These are phyloP conservation scores for Parnassius smintheus DNA, from an alignment of 2,888 invertebrate genomes.

Conservation along the genomic window DNA sequence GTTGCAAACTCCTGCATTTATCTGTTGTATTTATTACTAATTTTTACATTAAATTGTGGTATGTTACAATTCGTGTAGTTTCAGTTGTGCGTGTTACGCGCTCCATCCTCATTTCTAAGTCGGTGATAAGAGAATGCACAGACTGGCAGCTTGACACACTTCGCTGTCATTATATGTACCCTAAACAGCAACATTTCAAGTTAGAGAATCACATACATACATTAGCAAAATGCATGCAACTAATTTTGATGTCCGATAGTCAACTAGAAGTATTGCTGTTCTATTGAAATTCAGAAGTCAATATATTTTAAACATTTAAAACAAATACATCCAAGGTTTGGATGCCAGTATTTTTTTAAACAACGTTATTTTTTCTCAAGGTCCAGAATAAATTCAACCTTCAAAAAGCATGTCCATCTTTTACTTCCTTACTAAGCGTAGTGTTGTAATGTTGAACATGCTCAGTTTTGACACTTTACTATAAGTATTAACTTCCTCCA, in stretches of 20 bases:
- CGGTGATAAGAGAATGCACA: slow-evolving; percentile 12
- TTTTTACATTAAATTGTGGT: slow-evolving; percentile 88
- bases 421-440: too few relatives aligned
- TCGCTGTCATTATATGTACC: slow-evolving; percentile 22
- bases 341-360: slow-evolving; percentile 8
- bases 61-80: slow-evolving; percentile 83
- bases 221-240: slow-evolving; percentile 21
- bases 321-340: slow-evolving; percentile 15
- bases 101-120: slow-evolving; percentile 57
- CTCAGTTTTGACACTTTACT: too few relatives aligned
- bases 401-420: too few relatives aligned
- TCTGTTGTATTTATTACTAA: slow-evolving; percentile 85
- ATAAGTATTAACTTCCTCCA: not conserved
- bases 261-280: slow-evolving; percentile 24
- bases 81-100: slow-evolving; percentile 71
- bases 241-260: slow-evolving; percentile 14
- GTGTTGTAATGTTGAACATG: too few relatives aligned
- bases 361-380: not conserved
- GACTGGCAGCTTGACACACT: slow-evolving; percentile 22
- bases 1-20: slow-evolving; percentile 85
- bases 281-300: slow-evolving; percentile 9
- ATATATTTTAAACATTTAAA: slow-evolving; percentile 1
- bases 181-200: slow-evolving; percentile 25
- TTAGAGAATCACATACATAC: slow-evolving; percentile 23
- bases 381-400: too few relatives aligned